These are phyloP conservation scores for Rhynchophorus ferrugineus DNA, from an alignment of 1,140 invertebrate genomes.

Conservation along the genomic window DNA sequence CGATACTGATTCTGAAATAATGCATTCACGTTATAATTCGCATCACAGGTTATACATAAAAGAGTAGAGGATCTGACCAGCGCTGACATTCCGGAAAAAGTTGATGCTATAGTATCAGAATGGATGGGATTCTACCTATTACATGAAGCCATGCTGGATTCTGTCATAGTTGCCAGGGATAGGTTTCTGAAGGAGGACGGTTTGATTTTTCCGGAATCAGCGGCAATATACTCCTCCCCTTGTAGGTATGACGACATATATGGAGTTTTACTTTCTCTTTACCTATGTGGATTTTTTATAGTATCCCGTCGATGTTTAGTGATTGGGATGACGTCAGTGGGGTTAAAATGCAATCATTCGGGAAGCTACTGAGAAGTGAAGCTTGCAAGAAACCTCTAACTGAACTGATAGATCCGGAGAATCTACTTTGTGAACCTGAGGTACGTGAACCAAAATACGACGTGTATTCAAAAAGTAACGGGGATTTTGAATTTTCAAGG, in stretches of 20 bases:
- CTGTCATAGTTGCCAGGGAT: constrained; percentile 83
- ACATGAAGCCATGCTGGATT: constrained; percentile 97
- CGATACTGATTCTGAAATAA: not conserved
- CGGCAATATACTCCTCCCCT: constrained; percentile 55
- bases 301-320: constrained; percentile 55
- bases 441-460: constrained; percentile 21
- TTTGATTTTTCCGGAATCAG: constrained; percentile 55
- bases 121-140: constrained; percentile 99
- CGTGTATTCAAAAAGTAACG: too few relatives aligned
- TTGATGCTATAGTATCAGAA: constrained; percentile 96
- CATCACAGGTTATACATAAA: constrained; percentile 57
- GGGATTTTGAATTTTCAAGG: not conserved
- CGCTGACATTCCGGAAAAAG: constrained; percentile 70
- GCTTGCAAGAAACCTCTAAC: constrained; percentile 43
- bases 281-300: constrained; percentile 23
- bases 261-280: not conserved
- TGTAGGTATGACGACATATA: constrained; percentile 45
- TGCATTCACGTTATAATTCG: constrained; percentile 8
- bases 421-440: constrained; percentile 48
- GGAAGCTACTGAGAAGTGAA: constrained; percentile 43
- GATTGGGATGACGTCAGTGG: constrained; percentile 52
- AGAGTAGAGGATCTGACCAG: constrained; percentile 62
- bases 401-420: constrained; percentile 42
- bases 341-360: constrained; percentile 49
- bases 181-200: constrained; percentile 80